Percentiles rank a stretch among this genome's conserved stretches.
phyloP scores from a whole-genome alignment of 2,888 invertebrate genomes.

The Rotaria socialis region DNA sequence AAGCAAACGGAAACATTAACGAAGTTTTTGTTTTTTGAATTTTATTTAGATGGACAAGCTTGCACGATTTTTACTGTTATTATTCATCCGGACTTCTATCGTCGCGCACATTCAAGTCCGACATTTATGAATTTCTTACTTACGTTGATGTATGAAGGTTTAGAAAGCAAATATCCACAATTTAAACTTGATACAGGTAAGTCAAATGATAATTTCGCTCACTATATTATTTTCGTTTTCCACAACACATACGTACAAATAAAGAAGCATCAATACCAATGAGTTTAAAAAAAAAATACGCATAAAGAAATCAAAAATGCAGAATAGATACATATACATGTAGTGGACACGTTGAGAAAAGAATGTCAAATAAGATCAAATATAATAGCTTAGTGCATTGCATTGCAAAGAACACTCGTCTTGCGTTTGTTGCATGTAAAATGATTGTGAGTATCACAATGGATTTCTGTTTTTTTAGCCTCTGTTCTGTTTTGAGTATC shows the following conservation, averaged over 20 bases:
- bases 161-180: conserved; percentile 72
- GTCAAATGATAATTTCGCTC: neutral
- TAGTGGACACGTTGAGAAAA: neutral
- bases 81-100: conserved; percentile 72
- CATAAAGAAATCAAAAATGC: neutral
- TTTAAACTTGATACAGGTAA: conserved; percentile 67
- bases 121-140: conserved; percentile 75
- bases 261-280: neutral
- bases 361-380: neutral
- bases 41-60: conserved; percentile 65
- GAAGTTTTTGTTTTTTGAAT: neutral
- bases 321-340: neutral
- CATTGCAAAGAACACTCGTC: neutral
- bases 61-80: conserved; percentile 78
- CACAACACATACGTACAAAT: neutral
- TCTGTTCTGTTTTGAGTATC: conserved; percentile 7
- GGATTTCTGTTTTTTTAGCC: neutral
- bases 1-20: neutral
- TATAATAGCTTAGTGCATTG: neutral
- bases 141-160: conserved; percentile 73
- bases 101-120: conserved; percentile 70
- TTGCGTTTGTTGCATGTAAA: neutral
- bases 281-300: neutral
- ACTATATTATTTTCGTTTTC: neutral
- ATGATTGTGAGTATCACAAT: neutral